phyloP scores from a whole-genome alignment of 2,113 vertebrate genomes.

The human (Homo sapiens) region DNA sequence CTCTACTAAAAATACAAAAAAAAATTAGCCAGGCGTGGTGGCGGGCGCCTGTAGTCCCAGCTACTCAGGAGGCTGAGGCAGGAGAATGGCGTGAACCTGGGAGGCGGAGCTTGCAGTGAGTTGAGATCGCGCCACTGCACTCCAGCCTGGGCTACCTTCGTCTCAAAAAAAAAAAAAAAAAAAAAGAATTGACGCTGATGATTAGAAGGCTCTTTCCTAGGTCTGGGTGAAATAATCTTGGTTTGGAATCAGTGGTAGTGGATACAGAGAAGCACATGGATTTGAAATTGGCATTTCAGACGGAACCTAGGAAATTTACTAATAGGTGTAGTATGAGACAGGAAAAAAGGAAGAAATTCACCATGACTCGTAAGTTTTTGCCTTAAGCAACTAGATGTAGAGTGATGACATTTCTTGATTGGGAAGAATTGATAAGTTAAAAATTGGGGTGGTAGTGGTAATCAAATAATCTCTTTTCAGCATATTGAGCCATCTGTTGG shows the following conservation, averaged over 20 bases:
- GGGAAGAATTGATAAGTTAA: neutral
- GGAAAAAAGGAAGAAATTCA: neutral
- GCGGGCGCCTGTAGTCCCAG: no score
- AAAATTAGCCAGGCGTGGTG: rapidly evolving
- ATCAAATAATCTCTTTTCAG: neutral
- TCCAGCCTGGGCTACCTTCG: no score
- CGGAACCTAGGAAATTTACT: neutral
- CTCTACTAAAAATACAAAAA: no score
- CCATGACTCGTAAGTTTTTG: neutral
- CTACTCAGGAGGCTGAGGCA: rapidly evolving
- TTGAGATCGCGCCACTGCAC: rapidly evolving
- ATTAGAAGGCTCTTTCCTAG: neutral
- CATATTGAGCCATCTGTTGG: neutral
- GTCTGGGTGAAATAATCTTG: neutral
- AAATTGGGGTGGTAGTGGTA: rapidly evolving
- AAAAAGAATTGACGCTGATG: neutral
- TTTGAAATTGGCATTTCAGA: neutral
- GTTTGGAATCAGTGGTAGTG: neutral
- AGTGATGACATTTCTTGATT: neutral
- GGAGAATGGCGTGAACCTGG: no score
- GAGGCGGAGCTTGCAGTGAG: no score
- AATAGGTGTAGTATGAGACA: neutral
- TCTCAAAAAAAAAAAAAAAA: no score
- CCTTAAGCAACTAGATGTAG: neutral
- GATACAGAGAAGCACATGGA: neutral